These are phyloP conservation scores for Hyalella azteca DNA, from an alignment of 2,888 invertebrate genomes.

Conservation along the genomic window DNA sequence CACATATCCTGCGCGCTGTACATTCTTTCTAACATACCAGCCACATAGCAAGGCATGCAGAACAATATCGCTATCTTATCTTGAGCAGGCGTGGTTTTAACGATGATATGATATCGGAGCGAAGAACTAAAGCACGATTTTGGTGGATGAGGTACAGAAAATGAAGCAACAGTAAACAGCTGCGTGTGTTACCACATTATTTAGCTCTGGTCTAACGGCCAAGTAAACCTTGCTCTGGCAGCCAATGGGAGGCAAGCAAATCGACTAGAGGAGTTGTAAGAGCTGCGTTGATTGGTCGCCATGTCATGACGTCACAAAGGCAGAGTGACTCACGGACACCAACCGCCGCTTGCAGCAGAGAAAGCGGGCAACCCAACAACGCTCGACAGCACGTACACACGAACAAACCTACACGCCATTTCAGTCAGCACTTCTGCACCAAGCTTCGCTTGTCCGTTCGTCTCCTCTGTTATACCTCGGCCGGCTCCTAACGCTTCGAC, in stretches of 20 bases:
- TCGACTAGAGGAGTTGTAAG: not conserved
- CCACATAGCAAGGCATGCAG: not conserved
- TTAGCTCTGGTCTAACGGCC: slow-evolving; percentile 33
- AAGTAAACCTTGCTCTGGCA: slow-evolving; percentile 28
- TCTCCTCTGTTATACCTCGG: no score
- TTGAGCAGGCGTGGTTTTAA: not conserved
- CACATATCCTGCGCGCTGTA: not conserved
- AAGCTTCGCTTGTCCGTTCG: not conserved
- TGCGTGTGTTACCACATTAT: slow-evolving; percentile 28
- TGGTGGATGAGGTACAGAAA: not conserved
- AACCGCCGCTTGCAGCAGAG: slow-evolving; percentile 35
- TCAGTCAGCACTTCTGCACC: not conserved
- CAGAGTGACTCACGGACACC: slow-evolving; percentile 35
- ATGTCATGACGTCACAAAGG: slow-evolving; percentile 17
- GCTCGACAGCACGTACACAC: not conserved
- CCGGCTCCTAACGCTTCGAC: no score
- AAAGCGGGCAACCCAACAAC: slow-evolving; percentile 34
- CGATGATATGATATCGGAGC: not conserved
- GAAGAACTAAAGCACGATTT: not conserved
- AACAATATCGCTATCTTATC: not conserved
- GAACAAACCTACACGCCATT: not conserved
- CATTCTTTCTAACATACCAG: not conserved
- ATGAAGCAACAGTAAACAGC: slow-evolving; percentile 21
- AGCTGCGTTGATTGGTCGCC: not conserved
- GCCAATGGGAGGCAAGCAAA: not conserved